Evolutionary conservation across 2,797 vertebrate genomes (phyloP).

Genomic region (Leptoclinus maculatus): DNA sequence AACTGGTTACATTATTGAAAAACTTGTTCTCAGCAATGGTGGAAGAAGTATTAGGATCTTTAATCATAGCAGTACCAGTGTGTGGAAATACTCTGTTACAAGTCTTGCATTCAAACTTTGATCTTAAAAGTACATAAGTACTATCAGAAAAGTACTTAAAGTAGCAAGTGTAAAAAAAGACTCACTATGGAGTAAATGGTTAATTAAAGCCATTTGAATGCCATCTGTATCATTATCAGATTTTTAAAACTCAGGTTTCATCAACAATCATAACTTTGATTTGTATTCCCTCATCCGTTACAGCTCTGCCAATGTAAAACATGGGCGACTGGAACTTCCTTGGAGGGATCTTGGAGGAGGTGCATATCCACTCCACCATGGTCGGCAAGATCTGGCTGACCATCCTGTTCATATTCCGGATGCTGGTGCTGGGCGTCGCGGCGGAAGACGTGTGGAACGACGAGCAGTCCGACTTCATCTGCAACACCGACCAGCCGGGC

Average conservation of each 20-base stretch:
- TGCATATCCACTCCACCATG: constrained; percentile 93
- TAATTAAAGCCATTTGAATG: background rate
- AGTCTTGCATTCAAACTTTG: background rate
- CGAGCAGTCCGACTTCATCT: constrained; percentile 92
- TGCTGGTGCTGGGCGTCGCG: constrained; percentile 91
- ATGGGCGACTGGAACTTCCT: constrained; percentile 96
- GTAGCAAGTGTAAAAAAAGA: background rate
- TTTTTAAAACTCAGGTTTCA: background rate
- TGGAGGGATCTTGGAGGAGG: constrained; percentile 92
- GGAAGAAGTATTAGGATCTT: background rate
- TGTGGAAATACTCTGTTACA: background rate
- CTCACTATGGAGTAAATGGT: background rate
- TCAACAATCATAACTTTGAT: background rate
- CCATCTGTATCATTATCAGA: background rate
- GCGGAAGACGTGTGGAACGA: constrained; percentile 94
- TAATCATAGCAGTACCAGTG: background rate
- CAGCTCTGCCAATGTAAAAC: constrained; percentile 73
- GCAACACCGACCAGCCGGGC: constrained; percentile 92
- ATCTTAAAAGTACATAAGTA: background rate
- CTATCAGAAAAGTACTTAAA: background rate
- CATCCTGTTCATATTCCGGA: constrained; percentile 92
- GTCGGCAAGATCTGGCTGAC: constrained; percentile 95
- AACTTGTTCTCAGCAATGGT: background rate
- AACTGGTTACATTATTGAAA: background rate
- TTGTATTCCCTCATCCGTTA: background rate